Percentiles rank a stretch among this genome's conserved stretches.
These are phyloP conservation scores for Perccottus glenii DNA, from an alignment of 2,113 vertebrate species.

Conservation along the genomic window DNA sequence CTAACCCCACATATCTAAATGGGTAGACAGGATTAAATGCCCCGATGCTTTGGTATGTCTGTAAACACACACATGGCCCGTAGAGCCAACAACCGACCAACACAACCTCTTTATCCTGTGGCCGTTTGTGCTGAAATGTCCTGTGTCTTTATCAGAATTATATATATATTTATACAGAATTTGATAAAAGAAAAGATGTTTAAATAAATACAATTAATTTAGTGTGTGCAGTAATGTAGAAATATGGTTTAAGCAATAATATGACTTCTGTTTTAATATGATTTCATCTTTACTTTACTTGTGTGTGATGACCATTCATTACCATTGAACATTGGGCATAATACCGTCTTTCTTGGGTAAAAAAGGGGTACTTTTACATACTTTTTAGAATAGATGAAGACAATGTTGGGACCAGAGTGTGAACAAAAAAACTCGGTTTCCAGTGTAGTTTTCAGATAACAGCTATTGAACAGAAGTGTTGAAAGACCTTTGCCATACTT, in stretches of 20 bases:
- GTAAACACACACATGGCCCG: slow-evolving; percentile 40
- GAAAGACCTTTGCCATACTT: no score
- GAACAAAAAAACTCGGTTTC: no score
- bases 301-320: slow-evolving; percentile 4
- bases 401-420: no score
- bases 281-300: slow-evolving; percentile 43
- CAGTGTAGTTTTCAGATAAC: no score
- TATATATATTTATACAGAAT: no score
- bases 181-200: no score
- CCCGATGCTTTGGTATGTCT: slow-evolving; percentile 59
- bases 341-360: background rate
- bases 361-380: background rate
- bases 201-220: no score
- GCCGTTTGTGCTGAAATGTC: slow-evolving; percentile 24
- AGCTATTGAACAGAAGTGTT: no score
- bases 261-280: slow-evolving; percentile 59
- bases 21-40: slow-evolving; percentile 57
- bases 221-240: slow-evolving; percentile 9
- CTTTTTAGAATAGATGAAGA: no score
- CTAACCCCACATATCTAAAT: slow-evolving; percentile 37
- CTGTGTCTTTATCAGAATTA: background rate
- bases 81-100: slow-evolving; percentile 34
- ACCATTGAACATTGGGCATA: background rate
- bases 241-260: slow-evolving; percentile 29
- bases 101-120: slow-evolving; percentile 35